Base-by-base conservation (phyloP, 2,113 vertebrate genomes). In the Nesoenas mayeri region DNA sequence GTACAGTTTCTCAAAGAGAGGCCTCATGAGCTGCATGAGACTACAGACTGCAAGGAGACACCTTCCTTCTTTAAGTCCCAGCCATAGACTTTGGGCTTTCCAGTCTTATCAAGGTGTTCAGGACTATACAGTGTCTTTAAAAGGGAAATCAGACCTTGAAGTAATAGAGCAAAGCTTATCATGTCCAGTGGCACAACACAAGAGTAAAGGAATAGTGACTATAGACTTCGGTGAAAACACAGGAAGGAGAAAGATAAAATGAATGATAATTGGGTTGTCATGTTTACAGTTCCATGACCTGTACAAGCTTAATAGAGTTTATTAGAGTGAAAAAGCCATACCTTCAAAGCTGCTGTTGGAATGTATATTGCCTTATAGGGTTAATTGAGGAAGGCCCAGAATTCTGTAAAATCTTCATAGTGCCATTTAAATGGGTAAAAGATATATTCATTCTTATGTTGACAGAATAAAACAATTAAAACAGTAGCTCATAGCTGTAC, bases 201-300 rank as follows among this genome's bases (percentile, higher is more conserved):
- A 38, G 60, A 51, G 29, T 29, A 82, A 72, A 67, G 34, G 28
- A 79, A 17, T 4, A 48, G 44, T n/a, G 62, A 40, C 48, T 79
- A 8, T 21, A 70, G 69, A n/a, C 38, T 56, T 71, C 50, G 51
- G 28, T 65, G 36, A 82, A 80, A 42, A 77, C 26, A 67, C 0
- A 0, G 29, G 26, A 84, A 88, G 50, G 44, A 78, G 48, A 85
- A 94, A 89, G 62, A 71, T 32, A 74, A 90, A 84, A 75, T 69
- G 5, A 93, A 57, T 56, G 24, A 29, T 73, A 72, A 88, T 58
- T 58, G 58, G 15, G 54, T 79, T 95, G 73, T 79, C 79, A 58
- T 82, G 66, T 89, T 94, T 93, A 72, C 57, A 64, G 57, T 82
- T 89, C 93, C 79, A 93, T 91, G 70, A 74, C 25, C 51, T 85